Evolutionary conservation across 2,888 invertebrate genomes (phyloP), one percentile per base, ranked within the genome.

Genomic region (Cryptocephalus primarius): DNA sequence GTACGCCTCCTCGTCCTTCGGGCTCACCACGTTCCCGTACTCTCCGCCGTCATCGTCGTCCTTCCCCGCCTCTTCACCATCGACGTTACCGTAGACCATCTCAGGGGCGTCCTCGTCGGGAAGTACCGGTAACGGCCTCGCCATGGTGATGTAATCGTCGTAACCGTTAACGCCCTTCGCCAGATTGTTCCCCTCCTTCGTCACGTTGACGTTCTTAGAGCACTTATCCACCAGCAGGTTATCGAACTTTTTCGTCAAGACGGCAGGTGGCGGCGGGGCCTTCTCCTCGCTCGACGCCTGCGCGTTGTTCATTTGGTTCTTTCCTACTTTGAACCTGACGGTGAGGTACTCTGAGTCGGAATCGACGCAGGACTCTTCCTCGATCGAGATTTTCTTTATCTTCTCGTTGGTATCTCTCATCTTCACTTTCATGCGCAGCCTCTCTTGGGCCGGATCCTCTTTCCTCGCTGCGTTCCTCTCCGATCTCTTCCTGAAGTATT

Each of bases 321-420:
- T 49, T 36, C 43, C 42, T 4, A 49, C 49, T 33, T 46, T 46
- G 39, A 49, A 43, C 12, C 46, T 49, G 8, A 49, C 46, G 8
- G 49, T 49, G 9, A 49, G 32, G 44, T 49, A 49, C 14, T 49
- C 46, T 1, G 33, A 31, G 12, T 49, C 44, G 9, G 49, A 46
- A 39, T 49, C 49, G 14, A 13, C 40, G 11, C 42, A 32, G 14
- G 46, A 42, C n/a, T 32, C 33, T 2, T 43, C 32, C 22, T 40
- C 43, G 10, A 49, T 34, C 2, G 46, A 46, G 11, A 49, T 14
- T 4, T n/a, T 39, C n/a, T 32, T 40, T 22, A 49, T 45, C 12
- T 42, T 33, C 31, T 49, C 44, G n/a, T 43, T 33, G 2, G 31
- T 38, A 8, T 46, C 44, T 32, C 41, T 40, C 33, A 49, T 10